phyloP scores from a whole-genome alignment of 2,113 vertebrate species.

The Bothrops jararaca region DNA sequence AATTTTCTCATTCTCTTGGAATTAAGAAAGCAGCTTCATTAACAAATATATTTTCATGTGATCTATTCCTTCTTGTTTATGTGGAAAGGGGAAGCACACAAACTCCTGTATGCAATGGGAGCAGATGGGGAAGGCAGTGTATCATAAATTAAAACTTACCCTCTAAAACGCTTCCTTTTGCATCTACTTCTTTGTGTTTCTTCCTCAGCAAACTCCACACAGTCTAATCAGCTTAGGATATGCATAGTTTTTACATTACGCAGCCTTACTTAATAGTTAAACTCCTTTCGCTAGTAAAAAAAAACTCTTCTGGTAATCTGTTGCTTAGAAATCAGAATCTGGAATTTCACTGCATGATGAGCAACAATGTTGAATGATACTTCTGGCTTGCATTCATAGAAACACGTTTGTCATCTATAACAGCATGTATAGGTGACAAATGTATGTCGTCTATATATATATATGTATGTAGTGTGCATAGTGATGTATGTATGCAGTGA shows the following conservation, averaged over 20 bases:
- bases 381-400: background rate
- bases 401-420: background rate
- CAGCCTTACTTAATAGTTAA: background rate
- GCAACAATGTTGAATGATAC: background rate
- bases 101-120: background rate
- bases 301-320: too few species aligned
- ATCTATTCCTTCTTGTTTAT: background rate
- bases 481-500: background rate
- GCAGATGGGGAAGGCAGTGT: background rate
- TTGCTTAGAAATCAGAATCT: background rate
- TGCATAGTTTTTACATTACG: background rate
- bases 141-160: background rate
- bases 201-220: background rate
- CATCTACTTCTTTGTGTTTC: background rate
- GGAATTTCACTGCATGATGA: background rate
- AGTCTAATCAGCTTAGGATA: conserved; percentile 1
- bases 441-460: too few species aligned
- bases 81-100: background rate
- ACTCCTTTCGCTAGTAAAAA: background rate
- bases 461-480: too few species aligned
- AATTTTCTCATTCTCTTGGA: background rate
- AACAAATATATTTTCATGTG: background rate
- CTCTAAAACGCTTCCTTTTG: background rate
- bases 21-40: background rate
- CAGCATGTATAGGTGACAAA: too few species aligned